Evolutionary conservation across 2,797 vertebrate genomes (phyloP), one percentile per base, ranked within the genome.

Genomic region (Micromesistius poutassou): DNA sequence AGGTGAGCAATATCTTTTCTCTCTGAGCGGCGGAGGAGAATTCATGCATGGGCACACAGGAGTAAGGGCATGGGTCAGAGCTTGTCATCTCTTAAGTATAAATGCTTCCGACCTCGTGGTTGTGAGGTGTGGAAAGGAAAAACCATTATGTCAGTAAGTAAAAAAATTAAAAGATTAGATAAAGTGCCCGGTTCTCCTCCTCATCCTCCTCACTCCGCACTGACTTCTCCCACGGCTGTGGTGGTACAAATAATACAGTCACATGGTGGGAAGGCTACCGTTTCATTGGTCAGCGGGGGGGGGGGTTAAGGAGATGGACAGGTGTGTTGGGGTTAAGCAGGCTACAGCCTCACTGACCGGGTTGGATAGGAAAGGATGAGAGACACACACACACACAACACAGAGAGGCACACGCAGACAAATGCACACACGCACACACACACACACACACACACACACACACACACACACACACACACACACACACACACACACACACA

Each of bases 251-350:
- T 62, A 75, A 19, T 42, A 75, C n/a, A 77, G 78, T 78, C 35
- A 87, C 82, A 79, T 77, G 80, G 81, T 79, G 85, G 76, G 79
- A 86, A 82, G 31, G 62, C 25, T 9, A 28, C n/a, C 25, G 9
- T 68, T 28, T 68, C 7, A 66, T 66, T 66, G 62, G 85, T 71
- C 82, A 89, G 88, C 87, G 7, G 5, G 33, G 33, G 5, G n/a
- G n/a, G n/a, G n/a, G n/a, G n/a, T n/a, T 88, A 84, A 79, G 78
- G 81, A 84, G 46, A n/a, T n/a, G n/a, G 81, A 83, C 77, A n/a
- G 79, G 80, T 82, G 84, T 73, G 72, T 79, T 22, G 72, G 83
- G 71, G 84, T 70, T 79, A 77, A 86, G 84, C 76, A 76, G 76
- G 82, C 76, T 82, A 38, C 84, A 74, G 82, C 77, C 13, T 68